These are phyloP conservation scores for Forbesichthys agassizii DNA, from an alignment of 2,113 vertebrate genomes.

Conservation along the genomic window DNA sequence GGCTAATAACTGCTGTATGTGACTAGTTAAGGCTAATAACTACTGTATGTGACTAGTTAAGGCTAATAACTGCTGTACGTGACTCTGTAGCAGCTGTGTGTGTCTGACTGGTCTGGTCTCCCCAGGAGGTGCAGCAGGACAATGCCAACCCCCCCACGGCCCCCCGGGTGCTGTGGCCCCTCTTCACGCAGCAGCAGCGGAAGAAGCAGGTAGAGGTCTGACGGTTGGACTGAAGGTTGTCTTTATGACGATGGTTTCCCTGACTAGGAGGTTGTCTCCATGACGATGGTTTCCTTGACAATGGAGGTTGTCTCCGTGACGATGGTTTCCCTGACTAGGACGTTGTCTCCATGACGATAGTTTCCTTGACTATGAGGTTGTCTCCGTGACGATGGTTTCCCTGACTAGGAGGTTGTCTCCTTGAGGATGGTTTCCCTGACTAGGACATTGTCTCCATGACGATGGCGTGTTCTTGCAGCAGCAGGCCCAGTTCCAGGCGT, in stretches of 20 bases:
- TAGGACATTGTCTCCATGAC: neutral
- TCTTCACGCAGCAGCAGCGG: conserved; percentile 74
- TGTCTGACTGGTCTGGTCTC: no score
- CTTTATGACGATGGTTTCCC: neutral
- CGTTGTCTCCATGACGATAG: neutral
- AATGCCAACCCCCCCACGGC: conserved; percentile 10
- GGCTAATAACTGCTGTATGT: no score
- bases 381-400: neutral
- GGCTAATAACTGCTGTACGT: no score
- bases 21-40: no score
- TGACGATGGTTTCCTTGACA: no score
- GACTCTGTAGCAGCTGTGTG: no score
- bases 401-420: no score
- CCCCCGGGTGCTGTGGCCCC: conserved; percentile 61
- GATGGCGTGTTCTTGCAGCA: conserved; percentile 37
- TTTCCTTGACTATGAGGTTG: neutral
- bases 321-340: neutral
- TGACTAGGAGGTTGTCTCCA: neutral
- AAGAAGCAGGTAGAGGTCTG: conserved; percentile 75
- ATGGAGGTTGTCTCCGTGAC: no score
- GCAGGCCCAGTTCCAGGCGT: conserved; percentile 75
- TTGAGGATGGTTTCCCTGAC: neutral
- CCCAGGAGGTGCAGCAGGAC: no score
- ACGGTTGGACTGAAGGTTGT: neutral
- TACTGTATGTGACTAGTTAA: no score